Base-by-base conservation (phyloP, 2,888 invertebrate species). In the Pharmacophagus antenor region DNA sequence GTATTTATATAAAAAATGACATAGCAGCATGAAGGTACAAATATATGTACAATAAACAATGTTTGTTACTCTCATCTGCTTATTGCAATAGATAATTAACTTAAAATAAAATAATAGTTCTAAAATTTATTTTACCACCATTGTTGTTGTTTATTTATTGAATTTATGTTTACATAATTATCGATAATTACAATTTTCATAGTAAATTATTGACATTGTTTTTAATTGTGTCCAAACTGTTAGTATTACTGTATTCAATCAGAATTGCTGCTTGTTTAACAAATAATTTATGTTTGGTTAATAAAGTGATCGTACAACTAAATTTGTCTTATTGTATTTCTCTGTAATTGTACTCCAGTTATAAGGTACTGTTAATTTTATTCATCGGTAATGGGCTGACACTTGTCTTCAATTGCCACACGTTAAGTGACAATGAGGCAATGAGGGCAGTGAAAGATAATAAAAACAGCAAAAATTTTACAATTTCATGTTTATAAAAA, bases 251-350 rank as follows among this genome's bases (percentile, higher is more conserved):
- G 12, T 42, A 42, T 10, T 10, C 25, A 15, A 25, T 42, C 50
- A n/a, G 12, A 49, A 8, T 20, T 15, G 1, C 37, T 37, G 5
- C 37, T 37, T n/a, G n/a, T 15, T 15, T 37, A n/a, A 37, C 10
- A 37, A 37, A n/a, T n/a, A 27, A 27, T 27, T 56, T 2, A 56
- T 23, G 20, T 57, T 57, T 50, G 21, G 4, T 12, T 42, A 57
- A 57, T 57, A 57, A 57, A 57, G 50, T 57, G 50, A 42, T 57
- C 42, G 41, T 50, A 56, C 56, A 49, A 50, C 37, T n/a, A 12
- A 5, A 31, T 23, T 56, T 56, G 21, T 49, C 41, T 42, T 37
- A 7, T 48, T 31, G 17, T 37, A 4, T 15, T 37, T 10, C 10
- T 15, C 5, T 37, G 15, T 37, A 37, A 37, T 27, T 27, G 27